Evolutionary conservation across 2,797 vertebrate genomes (phyloP).

Genomic region (Periparus ater): DNA sequence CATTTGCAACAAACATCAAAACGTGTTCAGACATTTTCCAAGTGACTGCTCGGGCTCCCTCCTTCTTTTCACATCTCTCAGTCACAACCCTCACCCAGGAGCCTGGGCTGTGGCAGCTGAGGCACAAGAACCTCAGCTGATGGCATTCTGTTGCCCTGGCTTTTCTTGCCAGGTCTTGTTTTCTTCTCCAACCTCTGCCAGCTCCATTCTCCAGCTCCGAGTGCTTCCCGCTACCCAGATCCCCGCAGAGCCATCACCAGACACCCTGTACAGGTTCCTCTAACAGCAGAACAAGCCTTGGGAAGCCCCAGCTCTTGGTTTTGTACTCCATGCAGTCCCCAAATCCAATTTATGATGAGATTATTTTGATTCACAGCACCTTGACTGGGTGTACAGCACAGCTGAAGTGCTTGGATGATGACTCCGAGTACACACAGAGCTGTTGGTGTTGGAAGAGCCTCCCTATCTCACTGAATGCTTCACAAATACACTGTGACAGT

Average conservation of each 20-base stretch:
- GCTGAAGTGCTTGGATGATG: background rate
- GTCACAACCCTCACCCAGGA: background rate
- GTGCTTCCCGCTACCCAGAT: background rate
- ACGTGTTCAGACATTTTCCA: background rate
- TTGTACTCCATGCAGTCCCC: background rate
- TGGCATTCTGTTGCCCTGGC: background rate
- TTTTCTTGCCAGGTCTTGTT: background rate
- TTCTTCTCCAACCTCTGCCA: background rate
- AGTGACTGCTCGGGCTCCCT: conserved; percentile 12
- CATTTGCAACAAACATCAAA: background rate
- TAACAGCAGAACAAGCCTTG: background rate
- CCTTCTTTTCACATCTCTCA: background rate
- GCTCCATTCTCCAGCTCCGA: background rate
- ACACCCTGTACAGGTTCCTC: background rate
- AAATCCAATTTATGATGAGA: background rate
- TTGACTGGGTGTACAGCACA: background rate
- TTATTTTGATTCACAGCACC: background rate
- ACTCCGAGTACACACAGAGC: background rate
- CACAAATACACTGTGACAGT: background rate
- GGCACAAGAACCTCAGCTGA: background rate
- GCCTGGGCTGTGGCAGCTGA: background rate
- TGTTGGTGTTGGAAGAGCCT: background rate
- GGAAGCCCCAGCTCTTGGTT: background rate
- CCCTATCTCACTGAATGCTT: background rate
- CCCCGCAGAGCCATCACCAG: background rate